These are phyloP conservation scores for Phyllostomus hastatus DNA, from an alignment of 2,113 vertebrate species.

Conservation along the genomic window DNA sequence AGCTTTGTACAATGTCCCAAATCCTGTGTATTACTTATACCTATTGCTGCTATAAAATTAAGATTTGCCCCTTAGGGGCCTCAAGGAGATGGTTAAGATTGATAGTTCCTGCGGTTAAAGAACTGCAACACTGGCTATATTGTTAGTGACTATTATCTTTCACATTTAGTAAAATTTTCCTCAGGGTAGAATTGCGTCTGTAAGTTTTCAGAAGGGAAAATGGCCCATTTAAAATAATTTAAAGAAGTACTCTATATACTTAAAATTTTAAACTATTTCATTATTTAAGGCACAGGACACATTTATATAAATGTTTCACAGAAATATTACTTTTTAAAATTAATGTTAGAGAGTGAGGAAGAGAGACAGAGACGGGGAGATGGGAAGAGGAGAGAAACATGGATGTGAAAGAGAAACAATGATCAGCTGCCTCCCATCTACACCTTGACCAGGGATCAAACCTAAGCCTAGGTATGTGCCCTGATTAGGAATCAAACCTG, in stretches of 20 bases:
- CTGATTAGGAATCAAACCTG: background rate
- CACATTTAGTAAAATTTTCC: background rate
- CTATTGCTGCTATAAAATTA: background rate
- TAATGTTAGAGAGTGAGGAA: too few relatives aligned
- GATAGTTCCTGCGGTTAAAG: background rate
- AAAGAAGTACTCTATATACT: background rate
- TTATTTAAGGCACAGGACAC: background rate
- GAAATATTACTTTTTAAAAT: background rate
- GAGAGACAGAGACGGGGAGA: background rate
- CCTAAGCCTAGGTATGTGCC: background rate
- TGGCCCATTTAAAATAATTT: background rate
- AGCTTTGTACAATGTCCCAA: background rate
- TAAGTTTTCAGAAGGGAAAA: background rate
- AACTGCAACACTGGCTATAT: background rate
- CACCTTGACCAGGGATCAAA: too few relatives aligned
- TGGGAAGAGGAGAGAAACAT: background rate
- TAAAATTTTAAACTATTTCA: background rate
- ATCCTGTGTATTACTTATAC: background rate
- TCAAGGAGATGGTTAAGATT: background rate
- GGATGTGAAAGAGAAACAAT: background rate
- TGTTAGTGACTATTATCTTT: conserved; percentile 3
- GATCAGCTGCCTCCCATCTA: background rate
- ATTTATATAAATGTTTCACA: background rate
- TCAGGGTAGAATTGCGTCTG: background rate
- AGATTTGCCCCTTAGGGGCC: background rate